phyloP scores from a whole-genome alignment of 2,113 vertebrate genomes.

The Hyaena hyaena region DNA sequence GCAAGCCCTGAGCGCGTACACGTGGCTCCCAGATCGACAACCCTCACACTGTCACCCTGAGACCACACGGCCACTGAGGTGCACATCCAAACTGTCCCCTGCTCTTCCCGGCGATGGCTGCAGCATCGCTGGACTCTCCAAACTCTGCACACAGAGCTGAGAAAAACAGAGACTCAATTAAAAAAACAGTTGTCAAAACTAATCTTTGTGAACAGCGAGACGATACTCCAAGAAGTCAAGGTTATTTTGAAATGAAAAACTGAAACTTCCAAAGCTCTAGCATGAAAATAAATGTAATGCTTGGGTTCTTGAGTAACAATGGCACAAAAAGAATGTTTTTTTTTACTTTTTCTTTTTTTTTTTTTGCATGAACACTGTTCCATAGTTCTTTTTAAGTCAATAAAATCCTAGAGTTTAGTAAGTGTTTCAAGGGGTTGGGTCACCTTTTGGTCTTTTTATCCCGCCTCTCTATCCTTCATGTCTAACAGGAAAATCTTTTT shows the following conservation, averaged over 20 bases:
- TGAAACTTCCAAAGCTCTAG: background rate
- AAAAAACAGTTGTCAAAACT: background rate
- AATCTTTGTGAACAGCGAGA: background rate
- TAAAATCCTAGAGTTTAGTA: background rate
- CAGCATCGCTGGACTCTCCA: accelerated
- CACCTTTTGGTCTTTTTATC: background rate
- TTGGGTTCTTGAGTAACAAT: background rate
- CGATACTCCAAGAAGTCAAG: background rate
- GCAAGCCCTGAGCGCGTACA: background rate
- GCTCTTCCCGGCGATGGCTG: accelerated
- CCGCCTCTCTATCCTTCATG: background rate
- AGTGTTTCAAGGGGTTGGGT: background rate
- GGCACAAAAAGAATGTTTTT: background rate
- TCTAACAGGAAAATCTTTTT: background rate
- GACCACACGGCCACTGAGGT: too few relatives aligned
- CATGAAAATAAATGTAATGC: background rate
- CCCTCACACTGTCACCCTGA: background rate
- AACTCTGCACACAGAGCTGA: background rate
- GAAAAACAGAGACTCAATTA: background rate
- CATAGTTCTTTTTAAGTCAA: background rate
- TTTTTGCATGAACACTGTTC: too few relatives aligned
- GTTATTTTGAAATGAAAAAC: background rate
- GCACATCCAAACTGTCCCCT: accelerated
- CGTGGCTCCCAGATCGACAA: accelerated
- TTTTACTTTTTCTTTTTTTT: too few relatives aligned